Evolutionary conservation across 2,113 vertebrate genomes (phyloP), one percentile per base, ranked within the genome.

Genomic region (Candoia aspera): DNA sequence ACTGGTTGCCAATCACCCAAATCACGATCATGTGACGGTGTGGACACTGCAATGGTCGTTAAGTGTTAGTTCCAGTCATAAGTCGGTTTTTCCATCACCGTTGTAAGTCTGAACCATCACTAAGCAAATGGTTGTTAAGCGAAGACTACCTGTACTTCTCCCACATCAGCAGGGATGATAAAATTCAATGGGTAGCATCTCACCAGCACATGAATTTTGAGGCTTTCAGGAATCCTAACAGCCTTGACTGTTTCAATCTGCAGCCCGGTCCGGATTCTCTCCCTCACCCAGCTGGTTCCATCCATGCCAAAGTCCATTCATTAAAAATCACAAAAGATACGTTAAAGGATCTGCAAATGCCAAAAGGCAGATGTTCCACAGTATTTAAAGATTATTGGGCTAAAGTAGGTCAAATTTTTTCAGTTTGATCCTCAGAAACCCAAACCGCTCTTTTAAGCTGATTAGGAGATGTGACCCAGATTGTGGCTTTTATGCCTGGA

Each of bases 341-440:
- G 92, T 59, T 13, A 79, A 79, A 58, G 95, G 90, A 93, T 87
- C 87, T 90, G 90, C 89, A 42, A 92, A 93, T 17, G 79, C 94
- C 91, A 92, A 95, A 85, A 64, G 87, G 92, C 96, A 96, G 95
- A 96, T 95, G 93, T 95, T 94, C 93, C 95, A 91, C 93, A 83
- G 96, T 94, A 95, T 96, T 96, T 97, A 96, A 96, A 96, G 96
- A 96, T 96, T 97, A 97, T 84, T 91, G 92, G 93, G 94, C 94
- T 53, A 92, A 96, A 95, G 94, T 93, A 96, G 96, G 96, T 96
- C 94, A 95, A 88, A 94, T 96, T 96, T 96, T 97, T 97, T 96
- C 94, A 19, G 95, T 92, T 95, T 93, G 49, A 11, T 60, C 94
- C 96, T 94, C 92, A 95, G 94, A 92, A 93, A 95, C 96, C 87